These are phyloP conservation scores for Bombus polaris DNA, from an alignment of 1,140 invertebrate species.

Conservation along the genomic window DNA sequence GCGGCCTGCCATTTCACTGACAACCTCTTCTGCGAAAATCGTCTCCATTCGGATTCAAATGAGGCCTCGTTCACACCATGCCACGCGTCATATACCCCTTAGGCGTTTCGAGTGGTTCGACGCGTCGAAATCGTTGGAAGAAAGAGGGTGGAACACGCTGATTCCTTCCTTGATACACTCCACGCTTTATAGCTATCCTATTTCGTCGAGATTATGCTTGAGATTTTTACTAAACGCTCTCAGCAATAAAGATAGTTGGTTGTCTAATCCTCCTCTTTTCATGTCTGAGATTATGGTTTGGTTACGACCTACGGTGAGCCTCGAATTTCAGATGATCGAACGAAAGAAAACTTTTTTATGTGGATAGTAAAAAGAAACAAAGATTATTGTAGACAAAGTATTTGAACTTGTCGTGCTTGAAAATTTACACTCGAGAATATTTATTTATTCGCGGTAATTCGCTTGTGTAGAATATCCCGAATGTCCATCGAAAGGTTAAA, in stretches of 20 bases:
- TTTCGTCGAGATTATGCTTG: slow-evolving; percentile 10
- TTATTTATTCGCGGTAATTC: too few relatives aligned
- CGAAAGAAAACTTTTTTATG: too few relatives aligned
- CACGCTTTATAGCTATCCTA: slow-evolving; percentile 54
- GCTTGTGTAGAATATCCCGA: too few relatives aligned
- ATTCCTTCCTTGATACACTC: slow-evolving; percentile 58
- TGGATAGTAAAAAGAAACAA: not conserved
- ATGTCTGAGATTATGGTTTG: not conserved
- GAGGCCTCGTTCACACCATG: slow-evolving; percentile 77
- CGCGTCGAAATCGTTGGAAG: slow-evolving; percentile 53
- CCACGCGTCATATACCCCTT: slow-evolving; percentile 77
- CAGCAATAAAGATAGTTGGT: not conserved
- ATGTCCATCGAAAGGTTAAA: too few relatives aligned
- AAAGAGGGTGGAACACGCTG: slow-evolving; percentile 28
- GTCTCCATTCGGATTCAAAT: slow-evolving; percentile 82
- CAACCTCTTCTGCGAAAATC: slow-evolving; percentile 76
- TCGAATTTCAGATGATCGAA: not conserved
- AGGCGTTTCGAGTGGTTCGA: slow-evolving; percentile 61
- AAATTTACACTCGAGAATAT: not conserved
- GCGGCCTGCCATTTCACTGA: slow-evolving; percentile 69
- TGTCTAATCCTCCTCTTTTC: not conserved
- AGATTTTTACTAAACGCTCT: slow-evolving; percentile 20
- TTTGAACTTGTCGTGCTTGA: not conserved
- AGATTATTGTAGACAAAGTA: not conserved
- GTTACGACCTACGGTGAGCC: not conserved